phyloP scores from a whole-genome alignment of 2,797 vertebrate genomes.

The Odontamblyopus lacepedii region DNA sequence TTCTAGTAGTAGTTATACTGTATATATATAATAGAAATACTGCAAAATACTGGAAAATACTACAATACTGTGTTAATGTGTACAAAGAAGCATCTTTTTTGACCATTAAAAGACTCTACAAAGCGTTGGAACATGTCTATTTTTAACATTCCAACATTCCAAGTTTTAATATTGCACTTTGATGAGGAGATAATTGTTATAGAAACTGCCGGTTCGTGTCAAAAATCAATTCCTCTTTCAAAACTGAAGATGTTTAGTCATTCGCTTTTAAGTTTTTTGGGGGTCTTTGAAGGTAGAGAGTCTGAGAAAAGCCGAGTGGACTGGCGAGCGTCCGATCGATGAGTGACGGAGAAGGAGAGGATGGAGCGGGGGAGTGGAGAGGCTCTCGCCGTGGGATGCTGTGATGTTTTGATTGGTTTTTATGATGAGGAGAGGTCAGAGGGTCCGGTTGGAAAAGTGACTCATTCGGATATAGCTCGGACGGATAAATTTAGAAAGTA shows the following conservation, averaged over 20 bases:
- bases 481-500: conserved; percentile 2
- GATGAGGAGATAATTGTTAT: conserved; percentile 19
- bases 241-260: conserved; percentile 42
- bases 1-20: conserved; percentile 57
- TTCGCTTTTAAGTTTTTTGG: conserved; percentile 45
- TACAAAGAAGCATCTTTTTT: conserved; percentile 28
- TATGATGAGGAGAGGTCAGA: conserved; percentile 36
- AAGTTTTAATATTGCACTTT: conserved; percentile 13
- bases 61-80: conserved; percentile 17
- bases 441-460: conserved; percentile 22
- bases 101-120: conserved; percentile 30
- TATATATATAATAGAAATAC: conserved; percentile 48
- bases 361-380: conserved; percentile 42
- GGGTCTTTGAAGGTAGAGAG: conserved; percentile 50
- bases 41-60: conserved; percentile 10
- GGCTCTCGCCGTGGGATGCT: conserved; percentile 37
- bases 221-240: conserved; percentile 28
- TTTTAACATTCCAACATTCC: background rate
- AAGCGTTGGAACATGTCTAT: conserved; percentile 15
- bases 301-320: conserved; percentile 30
- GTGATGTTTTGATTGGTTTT: conserved; percentile 46
- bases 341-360: conserved; percentile 49
- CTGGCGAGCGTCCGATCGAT: conserved; percentile 65
- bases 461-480: conserved; percentile 36
- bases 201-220: conserved; percentile 17